Evolutionary conservation across 2,113 vertebrate genomes (phyloP).

Genomic region (Boleophthalmus pectinirostris): DNA sequence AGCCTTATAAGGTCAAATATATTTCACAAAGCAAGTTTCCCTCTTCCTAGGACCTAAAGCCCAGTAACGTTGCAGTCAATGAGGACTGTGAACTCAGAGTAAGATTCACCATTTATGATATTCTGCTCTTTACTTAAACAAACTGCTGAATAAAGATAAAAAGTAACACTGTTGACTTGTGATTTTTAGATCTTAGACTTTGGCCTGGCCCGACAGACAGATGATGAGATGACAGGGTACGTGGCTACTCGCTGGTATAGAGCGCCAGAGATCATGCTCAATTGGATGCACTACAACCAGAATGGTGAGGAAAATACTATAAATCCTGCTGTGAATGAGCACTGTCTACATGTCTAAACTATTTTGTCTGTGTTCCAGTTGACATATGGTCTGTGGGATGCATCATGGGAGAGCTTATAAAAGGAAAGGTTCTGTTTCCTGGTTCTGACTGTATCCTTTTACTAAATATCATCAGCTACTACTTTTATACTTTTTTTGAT

Average conservation of each 20-base stretch:
- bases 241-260: slow-evolving; percentile 98
- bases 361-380: slow-evolving; percentile 77
- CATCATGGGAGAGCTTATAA: slow-evolving; percentile 97
- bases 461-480: background rate
- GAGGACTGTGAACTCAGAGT: slow-evolving; percentile 97
- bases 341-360: background rate
- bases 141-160: background rate
- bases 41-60: slow-evolving; percentile 88
- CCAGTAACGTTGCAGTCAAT: slow-evolving; percentile 95
- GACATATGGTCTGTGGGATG: slow-evolving; percentile 99
- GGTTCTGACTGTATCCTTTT: slow-evolving; percentile 98
- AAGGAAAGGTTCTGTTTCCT: slow-evolving; percentile 95
- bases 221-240: slow-evolving; percentile 98
- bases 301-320: slow-evolving; percentile 78
- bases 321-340: background rate
- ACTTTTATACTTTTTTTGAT: background rate
- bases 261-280: slow-evolving; percentile 97
- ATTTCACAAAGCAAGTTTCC: too few relatives aligned
- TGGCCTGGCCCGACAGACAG: slow-evolving; percentile 92
- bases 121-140: background rate
- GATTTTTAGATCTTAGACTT: slow-evolving; percentile 91
- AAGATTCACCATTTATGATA: slow-evolving; percentile 29
- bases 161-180: background rate
- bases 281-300: slow-evolving; percentile 99
- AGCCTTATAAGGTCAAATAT: background rate